Base-by-base conservation (phyloP, 2,888 invertebrate genomes). In the Macrosoma leucophasiata region DNA sequence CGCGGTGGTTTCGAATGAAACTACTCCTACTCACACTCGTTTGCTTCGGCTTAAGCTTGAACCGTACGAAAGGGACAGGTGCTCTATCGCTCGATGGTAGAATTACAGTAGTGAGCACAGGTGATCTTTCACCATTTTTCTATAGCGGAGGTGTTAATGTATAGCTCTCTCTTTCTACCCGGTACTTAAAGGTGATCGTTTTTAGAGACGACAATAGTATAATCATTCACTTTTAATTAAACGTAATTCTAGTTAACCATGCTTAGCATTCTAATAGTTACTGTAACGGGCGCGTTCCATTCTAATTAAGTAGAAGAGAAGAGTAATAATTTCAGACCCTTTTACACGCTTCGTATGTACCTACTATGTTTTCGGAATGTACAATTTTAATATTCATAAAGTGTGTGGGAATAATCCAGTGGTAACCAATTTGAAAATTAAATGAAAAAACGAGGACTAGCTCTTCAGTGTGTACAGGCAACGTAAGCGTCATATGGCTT, bases 41-140 rank as follows among this genome's bases (percentile, higher is more conserved):
- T 73, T 68, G 71, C 66, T 73, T 81, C 76, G 49, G 78, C 74
- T 58, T 81, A 75, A 76, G 84, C 84, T 70, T 84, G 71, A 76
- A 78, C 63, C 58, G 77, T 66, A 75, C 61, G 84, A 85, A 79
- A 84, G 82, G 81, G 85, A 84, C 82, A 79, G 84, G 78, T 81
- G 82, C 75, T 74, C 67, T 77, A 78, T 75, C 71, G 72, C 64
- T 59, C 60, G 70, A 72, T 73, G 69, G 73, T 74, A 73, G 71
- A 78, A 82, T 84, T 82, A 79, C 84, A 70, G 84, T 82, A 84
- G 84, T 84, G 78, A 84, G 75, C 85, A 84, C 79, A 81, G 81
- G 79, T 84, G 84, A 84, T 81, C 84, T 84, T 85, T 81, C 72
- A 74, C 62, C 63, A 74, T 76, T 76, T 71, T 70, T 71, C 66